Conservation (phyloP, 2,113 vertebrate genomes). For the Manacus vitellinus region DNA sequence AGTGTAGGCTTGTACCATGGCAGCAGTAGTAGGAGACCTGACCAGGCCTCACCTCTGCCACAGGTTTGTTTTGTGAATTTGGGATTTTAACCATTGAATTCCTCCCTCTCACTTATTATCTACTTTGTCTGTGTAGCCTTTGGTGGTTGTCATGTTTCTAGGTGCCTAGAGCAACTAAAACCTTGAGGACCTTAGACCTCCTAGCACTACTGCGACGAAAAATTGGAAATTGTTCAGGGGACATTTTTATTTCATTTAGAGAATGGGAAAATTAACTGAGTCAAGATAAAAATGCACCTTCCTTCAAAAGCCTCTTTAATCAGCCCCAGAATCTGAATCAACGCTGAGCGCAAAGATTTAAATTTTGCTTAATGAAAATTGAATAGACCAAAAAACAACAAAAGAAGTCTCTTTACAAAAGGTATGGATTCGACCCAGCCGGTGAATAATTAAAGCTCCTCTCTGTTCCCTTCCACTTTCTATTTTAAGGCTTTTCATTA, state of each 20-base stretch:
- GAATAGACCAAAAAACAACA: conserved; percentile 51
- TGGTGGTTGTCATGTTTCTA: background rate
- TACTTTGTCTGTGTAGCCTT: background rate
- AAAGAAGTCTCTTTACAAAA: conserved; percentile 36
- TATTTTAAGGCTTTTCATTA: conserved; percentile 59
- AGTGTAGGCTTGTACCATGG: rapidly evolving
- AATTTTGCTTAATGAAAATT: conserved; percentile 58
- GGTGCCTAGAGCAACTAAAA: background rate
- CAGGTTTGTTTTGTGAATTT: background rate
- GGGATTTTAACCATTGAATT: background rate
- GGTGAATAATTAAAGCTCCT: conserved; percentile 63
- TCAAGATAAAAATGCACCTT: background rate
- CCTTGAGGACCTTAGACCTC: background rate
- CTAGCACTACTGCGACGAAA: background rate
- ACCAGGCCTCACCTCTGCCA: background rate
- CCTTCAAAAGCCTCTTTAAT: conserved; percentile 45
- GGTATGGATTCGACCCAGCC: conserved; percentile 19
- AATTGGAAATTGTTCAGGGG: background rate
- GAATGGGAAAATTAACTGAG: background rate
- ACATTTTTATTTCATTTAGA: background rate
- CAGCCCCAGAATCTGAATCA: conserved; percentile 30
- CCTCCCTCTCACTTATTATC: background rate
- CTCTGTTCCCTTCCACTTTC: conserved; percentile 57
- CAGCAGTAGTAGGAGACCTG: background rate
- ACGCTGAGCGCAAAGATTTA: conserved; percentile 15